A percentile compares a stretch with the other conserved stretches of the same genome.
phyloP scores from a whole-genome alignment of 1,140 invertebrate genomes.

The fruit fly (Drosophila melanogaster) region DNA sequence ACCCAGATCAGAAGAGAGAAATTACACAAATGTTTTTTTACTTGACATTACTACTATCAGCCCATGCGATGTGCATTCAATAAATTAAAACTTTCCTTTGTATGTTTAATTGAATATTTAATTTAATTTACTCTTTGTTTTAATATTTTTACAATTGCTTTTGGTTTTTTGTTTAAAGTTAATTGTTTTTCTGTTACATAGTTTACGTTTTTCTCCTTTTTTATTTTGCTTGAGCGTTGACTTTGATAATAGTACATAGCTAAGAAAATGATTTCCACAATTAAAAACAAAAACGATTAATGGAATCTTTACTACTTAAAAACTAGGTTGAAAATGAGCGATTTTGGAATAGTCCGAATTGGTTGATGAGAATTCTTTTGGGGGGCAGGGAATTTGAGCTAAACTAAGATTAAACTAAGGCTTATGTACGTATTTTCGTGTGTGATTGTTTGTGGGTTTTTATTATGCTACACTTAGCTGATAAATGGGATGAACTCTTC shows the following conservation, averaged over 20 bases:
- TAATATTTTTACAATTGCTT: slow-evolving; percentile 73
- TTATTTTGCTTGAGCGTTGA: slow-evolving; percentile 51
- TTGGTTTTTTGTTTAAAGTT: slow-evolving; percentile 57
- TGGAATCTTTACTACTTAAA: slow-evolving; percentile 47
- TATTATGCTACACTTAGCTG: slow-evolving; percentile 57
- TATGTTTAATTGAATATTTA: slow-evolving; percentile 71
- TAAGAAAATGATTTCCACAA: slow-evolving; percentile 41
- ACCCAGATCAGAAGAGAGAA: too few species aligned
- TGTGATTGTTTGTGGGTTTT: slow-evolving; percentile 37
- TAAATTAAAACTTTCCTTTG: slow-evolving; percentile 25
- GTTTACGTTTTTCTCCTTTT: slow-evolving; percentile 38
- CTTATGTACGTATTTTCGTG: slow-evolving; percentile 67
- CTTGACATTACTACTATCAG: neutral
- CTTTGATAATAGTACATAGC: slow-evolving; percentile 41
- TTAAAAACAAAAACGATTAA: slow-evolving; percentile 38
- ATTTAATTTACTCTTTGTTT: slow-evolving; percentile 69
- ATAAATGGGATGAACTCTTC: slow-evolving; percentile 18
- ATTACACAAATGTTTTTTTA: too few species aligned
- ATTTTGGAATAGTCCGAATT: slow-evolving; percentile 51
- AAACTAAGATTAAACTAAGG: slow-evolving; percentile 72
- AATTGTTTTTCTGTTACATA: slow-evolving; percentile 53
- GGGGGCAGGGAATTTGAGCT: slow-evolving; percentile 57
- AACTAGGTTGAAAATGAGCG: slow-evolving; percentile 34
- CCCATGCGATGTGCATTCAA: slow-evolving; percentile 6
- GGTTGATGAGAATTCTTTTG: slow-evolving; percentile 17